These are phyloP conservation scores for Drosophila demipolita DNA, from an alignment of 2,888 invertebrate species.

Conservation along the genomic window DNA sequence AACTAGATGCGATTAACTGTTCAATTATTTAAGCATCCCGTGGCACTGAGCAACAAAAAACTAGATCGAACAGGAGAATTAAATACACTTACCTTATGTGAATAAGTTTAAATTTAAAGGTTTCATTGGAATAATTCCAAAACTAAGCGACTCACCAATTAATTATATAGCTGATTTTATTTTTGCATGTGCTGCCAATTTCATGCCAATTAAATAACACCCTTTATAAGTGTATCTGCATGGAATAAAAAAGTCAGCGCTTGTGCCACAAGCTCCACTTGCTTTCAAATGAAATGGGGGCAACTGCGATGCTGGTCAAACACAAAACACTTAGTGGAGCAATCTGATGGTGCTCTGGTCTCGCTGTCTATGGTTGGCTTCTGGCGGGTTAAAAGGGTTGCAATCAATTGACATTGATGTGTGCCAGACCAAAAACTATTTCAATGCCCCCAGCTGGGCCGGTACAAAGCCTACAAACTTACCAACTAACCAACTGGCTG, in stretches of 20 bases:
- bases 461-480: background rate
- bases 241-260: conserved; percentile 44
- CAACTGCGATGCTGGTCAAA: conserved; percentile 53
- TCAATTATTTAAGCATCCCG: conserved; percentile 75
- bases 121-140: background rate
- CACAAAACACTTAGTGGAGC: conserved; percentile 70
- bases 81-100: conserved; percentile 8
- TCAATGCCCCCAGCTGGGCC: conserved; percentile 60
- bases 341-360: conserved; percentile 15
- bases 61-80: background rate
- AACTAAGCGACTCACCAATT: background rate
- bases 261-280: conserved; percentile 42
- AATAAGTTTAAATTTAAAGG: background rate
- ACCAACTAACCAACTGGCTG: background rate
- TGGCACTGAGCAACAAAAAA: conserved; percentile 25
- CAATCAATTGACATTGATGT: conserved; percentile 82
- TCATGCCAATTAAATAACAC: background rate
- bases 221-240: background rate
- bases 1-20: conserved; percentile 79
- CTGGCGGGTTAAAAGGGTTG: conserved; percentile 64
- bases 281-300: conserved; percentile 48
- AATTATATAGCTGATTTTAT: background rate
- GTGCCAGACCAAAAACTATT: conserved; percentile 81
- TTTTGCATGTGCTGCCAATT: background rate
- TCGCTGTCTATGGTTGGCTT: conserved; percentile 3